These are phyloP conservation scores for Cyprinodon diabolis DNA, from an alignment of 2,797 vertebrate species.

Conservation along the genomic window DNA sequence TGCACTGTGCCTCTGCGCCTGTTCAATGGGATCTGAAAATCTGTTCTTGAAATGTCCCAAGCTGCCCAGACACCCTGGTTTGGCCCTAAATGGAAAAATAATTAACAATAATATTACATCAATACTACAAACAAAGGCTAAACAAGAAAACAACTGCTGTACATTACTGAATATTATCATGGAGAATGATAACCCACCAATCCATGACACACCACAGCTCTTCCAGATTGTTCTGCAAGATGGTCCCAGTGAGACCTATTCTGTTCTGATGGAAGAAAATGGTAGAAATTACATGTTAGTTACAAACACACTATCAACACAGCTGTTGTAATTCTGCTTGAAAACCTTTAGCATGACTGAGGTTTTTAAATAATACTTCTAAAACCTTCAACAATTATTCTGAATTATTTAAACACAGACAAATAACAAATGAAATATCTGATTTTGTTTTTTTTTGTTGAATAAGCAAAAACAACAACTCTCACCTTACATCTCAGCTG, in stretches of 20 bases:
- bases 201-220: slow-evolving; percentile 99
- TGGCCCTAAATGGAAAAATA: slow-evolving; percentile 82
- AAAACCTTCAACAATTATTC: not conserved
- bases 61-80: slow-evolving; percentile 89
- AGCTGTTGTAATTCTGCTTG: not conserved
- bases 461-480: slow-evolving; percentile 20
- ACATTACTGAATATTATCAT: not conserved
- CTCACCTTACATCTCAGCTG: slow-evolving; percentile 86
- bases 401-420: not conserved
- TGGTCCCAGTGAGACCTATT: slow-evolving; percentile 94
- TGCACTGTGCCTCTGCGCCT: slow-evolving; percentile 90
- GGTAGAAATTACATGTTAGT: not conserved
- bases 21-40: slow-evolving; percentile 91
- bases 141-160: not conserved
- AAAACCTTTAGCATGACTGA: not conserved
- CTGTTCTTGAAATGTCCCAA: slow-evolving; percentile 85
- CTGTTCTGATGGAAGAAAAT: slow-evolving; percentile 69
- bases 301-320: not conserved
- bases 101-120: not conserved
- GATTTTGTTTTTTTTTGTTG: not conserved
- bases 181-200: slow-evolving; percentile 81
- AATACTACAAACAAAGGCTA: not conserved
- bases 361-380: not conserved
- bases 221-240: slow-evolving; percentile 96
- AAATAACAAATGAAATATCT: slow-evolving; percentile 6